phyloP scores from a whole-genome alignment of 2,113 vertebrate species.

The Tympanuchus pallidicinctus region DNA sequence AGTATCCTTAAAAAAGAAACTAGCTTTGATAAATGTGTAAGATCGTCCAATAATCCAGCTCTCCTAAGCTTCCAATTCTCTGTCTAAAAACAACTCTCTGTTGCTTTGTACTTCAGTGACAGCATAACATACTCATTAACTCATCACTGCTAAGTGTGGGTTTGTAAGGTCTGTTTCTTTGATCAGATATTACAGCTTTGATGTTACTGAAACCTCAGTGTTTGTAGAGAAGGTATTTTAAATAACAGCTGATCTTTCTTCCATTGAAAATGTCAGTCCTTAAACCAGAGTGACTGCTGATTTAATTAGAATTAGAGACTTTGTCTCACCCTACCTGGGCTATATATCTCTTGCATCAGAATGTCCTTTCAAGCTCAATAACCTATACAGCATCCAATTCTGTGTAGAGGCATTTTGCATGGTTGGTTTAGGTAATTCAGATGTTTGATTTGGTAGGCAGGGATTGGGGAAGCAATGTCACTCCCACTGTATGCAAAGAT shows the following conservation, averaged over 20 bases:
- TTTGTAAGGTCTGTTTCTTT: background rate
- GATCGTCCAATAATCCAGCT: accelerated
- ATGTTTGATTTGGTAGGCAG: too few relatives aligned
- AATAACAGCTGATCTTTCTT: background rate
- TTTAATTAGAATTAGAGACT: background rate
- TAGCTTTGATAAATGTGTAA: background rate
- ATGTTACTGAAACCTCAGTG: background rate
- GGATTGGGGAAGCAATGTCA: too few relatives aligned
- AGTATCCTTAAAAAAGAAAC: background rate
- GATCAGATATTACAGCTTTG: background rate
- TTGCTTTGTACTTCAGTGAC: background rate
- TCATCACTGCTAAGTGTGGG: background rate
- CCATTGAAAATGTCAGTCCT: background rate
- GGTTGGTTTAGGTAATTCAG: accelerated
- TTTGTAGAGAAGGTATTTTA: background rate
- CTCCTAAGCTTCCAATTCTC: background rate
- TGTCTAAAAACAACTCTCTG: background rate
- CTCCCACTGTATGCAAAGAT: too few relatives aligned
- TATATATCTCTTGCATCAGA: background rate
- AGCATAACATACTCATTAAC: background rate
- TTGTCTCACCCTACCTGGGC: background rate
- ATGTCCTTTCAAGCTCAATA: background rate
- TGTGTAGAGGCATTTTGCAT: accelerated
- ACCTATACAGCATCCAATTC: background rate
- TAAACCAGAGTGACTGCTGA: background rate